Conservation (phyloP, 2,113 vertebrate species). For the Pachycephala philippinensis region DNA sequence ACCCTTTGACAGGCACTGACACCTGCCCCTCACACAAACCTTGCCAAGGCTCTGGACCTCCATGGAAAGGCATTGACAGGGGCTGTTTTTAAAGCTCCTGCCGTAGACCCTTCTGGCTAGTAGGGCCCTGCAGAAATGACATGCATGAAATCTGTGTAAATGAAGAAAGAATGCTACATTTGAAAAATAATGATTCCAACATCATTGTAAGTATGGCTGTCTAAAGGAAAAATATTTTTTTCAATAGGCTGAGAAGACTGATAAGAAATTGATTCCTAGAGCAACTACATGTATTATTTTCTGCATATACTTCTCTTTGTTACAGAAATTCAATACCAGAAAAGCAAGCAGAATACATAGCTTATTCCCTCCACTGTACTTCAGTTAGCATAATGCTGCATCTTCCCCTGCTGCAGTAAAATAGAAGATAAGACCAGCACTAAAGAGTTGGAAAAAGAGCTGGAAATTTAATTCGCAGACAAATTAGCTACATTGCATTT, state of each 20-base stretch:
- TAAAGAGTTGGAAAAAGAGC: neutral
- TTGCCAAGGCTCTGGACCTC: neutral
- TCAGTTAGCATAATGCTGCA: neutral
- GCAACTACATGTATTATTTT: neutral
- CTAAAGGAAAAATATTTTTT: neutral
- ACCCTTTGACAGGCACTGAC: neutral
- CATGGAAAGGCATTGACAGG: neutral
- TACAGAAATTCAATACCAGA: neutral
- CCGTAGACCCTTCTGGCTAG: neutral
- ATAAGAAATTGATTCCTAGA: neutral
- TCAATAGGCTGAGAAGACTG: neutral
- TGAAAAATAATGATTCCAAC: neutral
- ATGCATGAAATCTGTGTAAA: neutral
- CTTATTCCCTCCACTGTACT: neutral
- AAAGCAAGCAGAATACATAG: neutral
- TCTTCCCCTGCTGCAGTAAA: neutral
- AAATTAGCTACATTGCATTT: slow-evolving; percentile 37
- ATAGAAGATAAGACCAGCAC: neutral
- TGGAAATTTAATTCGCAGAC: slow-evolving; percentile 24
- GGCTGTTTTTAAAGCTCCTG: neutral
- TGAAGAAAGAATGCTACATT: neutral
- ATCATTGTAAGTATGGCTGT: neutral
- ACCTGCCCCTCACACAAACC: neutral
- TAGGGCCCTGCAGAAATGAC: neutral
- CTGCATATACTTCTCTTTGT: neutral